Base-by-base conservation (phyloP, 2,888 invertebrate genomes). In the Oscheius sp. region DNA sequence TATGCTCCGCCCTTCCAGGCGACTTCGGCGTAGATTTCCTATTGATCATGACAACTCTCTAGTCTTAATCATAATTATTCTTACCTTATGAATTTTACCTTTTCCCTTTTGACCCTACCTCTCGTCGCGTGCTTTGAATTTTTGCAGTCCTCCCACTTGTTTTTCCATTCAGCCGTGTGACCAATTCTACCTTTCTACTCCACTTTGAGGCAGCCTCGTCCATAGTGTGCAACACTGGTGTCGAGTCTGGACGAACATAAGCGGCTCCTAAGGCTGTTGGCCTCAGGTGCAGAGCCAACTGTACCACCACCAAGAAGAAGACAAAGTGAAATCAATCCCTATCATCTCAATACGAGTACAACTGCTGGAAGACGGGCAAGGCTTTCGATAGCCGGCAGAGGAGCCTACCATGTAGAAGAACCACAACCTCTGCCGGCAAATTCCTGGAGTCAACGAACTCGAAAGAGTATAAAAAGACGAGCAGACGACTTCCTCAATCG, bases 241-340 rank as follows among this genome's bases (percentile, higher is more conserved):
- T 49, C 66, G 52, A 66, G 66, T 66, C 66, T 66, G 66, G 66
- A 66, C 66, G 66, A 66, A 18, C 66, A 66, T 9, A 66, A 66
- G 52, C 66, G 66, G 66, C 66, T 66, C 18, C 52, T 66, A 2
- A 49, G 66, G 66, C 66, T 66, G 29, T 49, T 66, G 52, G 66
- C 66, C 52, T 46, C 66, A 9, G 66, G 66, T 52, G 66, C 35
- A 16, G 66, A 66, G 29, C 66, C 66, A 18, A 52, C 66, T 13
- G 29, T 66, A n/a, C 66, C 66, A 9, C 66, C 66, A n/a, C 66
- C 66, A 9, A 25, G 27, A 27, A 25, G 66, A 25, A 49, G 66
- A 18, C 49, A 52, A 49, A 52, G 52, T 12, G 66, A 66, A 23
- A 49, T 66, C 52, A 66, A 52, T 18, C 66, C 66, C n/a, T 27